Base-by-base conservation (phyloP, 2,797 vertebrate genomes). In the Lophotriccus pileatus region DNA sequence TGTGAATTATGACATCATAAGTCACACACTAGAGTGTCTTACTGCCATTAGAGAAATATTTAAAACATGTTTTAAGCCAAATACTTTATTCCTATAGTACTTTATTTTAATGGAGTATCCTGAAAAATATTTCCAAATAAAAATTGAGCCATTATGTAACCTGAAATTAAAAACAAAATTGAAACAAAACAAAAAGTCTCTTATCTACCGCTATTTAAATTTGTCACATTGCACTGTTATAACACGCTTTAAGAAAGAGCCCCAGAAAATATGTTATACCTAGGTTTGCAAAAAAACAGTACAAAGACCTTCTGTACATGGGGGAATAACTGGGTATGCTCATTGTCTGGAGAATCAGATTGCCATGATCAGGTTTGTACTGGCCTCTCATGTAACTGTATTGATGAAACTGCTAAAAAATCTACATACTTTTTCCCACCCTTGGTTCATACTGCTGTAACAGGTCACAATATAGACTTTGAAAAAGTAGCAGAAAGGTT, bases 1-100 rank as follows among this genome's bases (percentile, higher is more conserved):
- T 95, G 89, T 95, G 94, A 95, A 89, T 92, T 93, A 96, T 89
- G 95, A 94, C 87, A 92, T 95, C 90, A 91, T 96, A 96, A 95
- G 83, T 96, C 91, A 94, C 94, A 87, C 87, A 94, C 69, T 68
- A 43, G 89, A 97, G 87, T 90, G 39, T 73, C 90, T 96, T 85
- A 74, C 78, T 90, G 89, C 85, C 91, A 81, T 96, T 92, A 94
- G 78, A 97, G 92, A 91, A 92, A 86, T 87, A 84, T 63, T 94
- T 81, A 93, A 94, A 96, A 96, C 52, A 82, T 44, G 47, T 93
- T 93, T 91, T 83, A 86, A 84, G 58, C 52, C 32, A 91, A 92
- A 78, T 90, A 58, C 32, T 87, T 91, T 81, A 70, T 84, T 92
- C 55, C 30, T 73, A 16, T 9, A 37, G 59, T 73, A 70, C 41